Base-by-base conservation (phyloP, 2,888 invertebrate genomes). In the Odontothrips loti region DNA sequence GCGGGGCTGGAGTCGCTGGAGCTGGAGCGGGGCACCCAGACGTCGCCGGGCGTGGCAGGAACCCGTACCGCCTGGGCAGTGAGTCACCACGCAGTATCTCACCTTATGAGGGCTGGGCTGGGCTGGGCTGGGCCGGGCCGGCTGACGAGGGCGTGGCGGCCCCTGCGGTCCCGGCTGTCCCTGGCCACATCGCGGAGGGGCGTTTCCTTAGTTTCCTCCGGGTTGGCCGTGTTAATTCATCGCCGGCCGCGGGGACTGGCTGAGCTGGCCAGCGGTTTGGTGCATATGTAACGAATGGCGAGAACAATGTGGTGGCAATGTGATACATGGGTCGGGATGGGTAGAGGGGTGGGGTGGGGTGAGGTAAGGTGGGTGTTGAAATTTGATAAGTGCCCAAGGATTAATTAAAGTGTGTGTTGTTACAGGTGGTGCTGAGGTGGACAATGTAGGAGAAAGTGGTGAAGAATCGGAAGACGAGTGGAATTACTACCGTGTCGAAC, bases 401-500 rank as follows among this genome's bases (percentile, higher is more conserved):
- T 43, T 43, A 43, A 43, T 43, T 4, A 2, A 43, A 43, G 82
- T 82, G 80, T 81, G 81, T 79, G 75, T 79, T 17, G 51, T 20
- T 20, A 10, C 80, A 80, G 79, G 81, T 75, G 80, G 86, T 82
- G 84, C 85, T 79, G 87, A 87, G 87, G 90, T 91, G 88, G 93
- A 93, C 89, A 93, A 93, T 91, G 92, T 92, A 91, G 92, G 90
- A 86, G 93, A 93, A 88, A 85, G 85, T 80, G 85, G 85, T 43
- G 91, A 92, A 85, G 93, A 93, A 85, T 93, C 93, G 84, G 93
- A 93, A 84, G 95, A 95, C 92, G 95, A 95, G 92, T 95, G 94
- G 95, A 94, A 95, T 87, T 95, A 94, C 87, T 92, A 91, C 87
- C 91, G 91, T 86, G 91, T 91, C 85, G 92, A 92, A 85, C 89